Evolutionary conservation across 2,113 vertebrate species (phyloP).

Genomic region (Alligator sinensis): DNA sequence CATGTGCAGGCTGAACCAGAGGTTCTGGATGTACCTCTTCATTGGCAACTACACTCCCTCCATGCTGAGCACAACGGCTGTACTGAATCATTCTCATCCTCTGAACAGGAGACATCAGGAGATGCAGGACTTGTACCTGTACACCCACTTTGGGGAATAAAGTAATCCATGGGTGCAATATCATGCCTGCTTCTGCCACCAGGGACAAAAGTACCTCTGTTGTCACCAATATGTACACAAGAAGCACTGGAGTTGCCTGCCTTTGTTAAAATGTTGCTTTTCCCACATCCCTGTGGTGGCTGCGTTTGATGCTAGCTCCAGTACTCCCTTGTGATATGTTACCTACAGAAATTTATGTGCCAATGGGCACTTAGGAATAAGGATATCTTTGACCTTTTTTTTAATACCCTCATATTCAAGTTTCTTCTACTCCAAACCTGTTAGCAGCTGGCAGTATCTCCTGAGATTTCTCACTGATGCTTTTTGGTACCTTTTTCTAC

Average conservation of each 20-base stretch:
- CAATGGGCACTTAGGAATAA: no score
- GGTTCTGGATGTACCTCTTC: not conserved
- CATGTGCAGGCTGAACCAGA: not conserved
- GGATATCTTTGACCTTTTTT: no score
- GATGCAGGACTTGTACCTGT: not conserved
- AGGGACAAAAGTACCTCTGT: not conserved
- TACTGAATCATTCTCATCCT: not conserved
- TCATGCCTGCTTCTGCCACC: not conserved
- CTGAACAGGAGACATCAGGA: not conserved
- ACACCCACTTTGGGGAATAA: not conserved
- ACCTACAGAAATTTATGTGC: no score
- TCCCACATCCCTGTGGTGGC: not conserved
- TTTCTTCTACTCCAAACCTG: conserved; percentile 29
- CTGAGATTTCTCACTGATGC: not conserved
- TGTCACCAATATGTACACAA: not conserved
- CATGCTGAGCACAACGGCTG: not conserved
- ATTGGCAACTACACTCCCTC: not conserved
- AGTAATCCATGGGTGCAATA: not conserved
- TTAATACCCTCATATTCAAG: not conserved
- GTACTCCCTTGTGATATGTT: no score
- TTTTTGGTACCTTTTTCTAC: conserved; percentile 39
- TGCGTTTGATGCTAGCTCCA: no score
- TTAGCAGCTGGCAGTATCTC: not conserved
- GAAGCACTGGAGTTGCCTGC: not conserved
- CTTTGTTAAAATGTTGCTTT: not conserved